phyloP scores from a whole-genome alignment of 2,888 invertebrate species.

The Aleiodes leptofemur region DNA sequence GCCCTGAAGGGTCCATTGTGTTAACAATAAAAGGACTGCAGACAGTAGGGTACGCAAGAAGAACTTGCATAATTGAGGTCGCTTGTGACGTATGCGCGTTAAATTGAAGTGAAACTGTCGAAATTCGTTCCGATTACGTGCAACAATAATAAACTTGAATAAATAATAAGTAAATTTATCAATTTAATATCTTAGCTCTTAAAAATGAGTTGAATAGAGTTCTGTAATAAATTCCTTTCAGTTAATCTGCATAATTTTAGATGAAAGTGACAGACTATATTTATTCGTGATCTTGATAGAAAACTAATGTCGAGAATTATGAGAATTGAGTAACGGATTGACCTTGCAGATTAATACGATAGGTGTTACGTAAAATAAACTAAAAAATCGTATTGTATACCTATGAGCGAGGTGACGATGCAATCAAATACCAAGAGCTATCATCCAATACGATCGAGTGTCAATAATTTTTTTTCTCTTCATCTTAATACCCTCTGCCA shows the following conservation, averaged over 20 bases:
- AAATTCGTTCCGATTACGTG: conserved; percentile 13
- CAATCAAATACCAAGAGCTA: not conserved
- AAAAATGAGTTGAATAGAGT: too few species aligned
- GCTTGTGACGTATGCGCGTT: not conserved
- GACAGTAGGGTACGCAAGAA: not conserved
- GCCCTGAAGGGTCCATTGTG: not conserved
- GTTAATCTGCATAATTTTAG: conserved; percentile 12
- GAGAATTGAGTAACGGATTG: conserved; percentile 10
- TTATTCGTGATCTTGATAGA: conserved; percentile 13
- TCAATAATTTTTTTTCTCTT: too few species aligned
- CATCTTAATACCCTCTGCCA: too few species aligned
- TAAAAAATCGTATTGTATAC: conserved; percentile 2
- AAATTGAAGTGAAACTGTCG: conserved; percentile 7
- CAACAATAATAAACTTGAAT: not conserved
- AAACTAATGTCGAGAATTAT: not conserved
- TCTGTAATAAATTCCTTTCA: not conserved
- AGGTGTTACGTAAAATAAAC: conserved; percentile 7
- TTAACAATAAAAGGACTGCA: not conserved
- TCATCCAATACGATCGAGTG: too few species aligned
- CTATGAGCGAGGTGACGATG: not conserved
- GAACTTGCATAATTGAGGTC: conserved; percentile 16
- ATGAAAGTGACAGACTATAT: not conserved
- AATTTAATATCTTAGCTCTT: too few species aligned
- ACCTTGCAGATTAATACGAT: conserved; percentile 7
- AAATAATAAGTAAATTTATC: too few species aligned